Evolutionary conservation across 2,113 vertebrate species (phyloP), one percentile per base, ranked within the genome.

Genomic region (Charadrius vociferus): DNA sequence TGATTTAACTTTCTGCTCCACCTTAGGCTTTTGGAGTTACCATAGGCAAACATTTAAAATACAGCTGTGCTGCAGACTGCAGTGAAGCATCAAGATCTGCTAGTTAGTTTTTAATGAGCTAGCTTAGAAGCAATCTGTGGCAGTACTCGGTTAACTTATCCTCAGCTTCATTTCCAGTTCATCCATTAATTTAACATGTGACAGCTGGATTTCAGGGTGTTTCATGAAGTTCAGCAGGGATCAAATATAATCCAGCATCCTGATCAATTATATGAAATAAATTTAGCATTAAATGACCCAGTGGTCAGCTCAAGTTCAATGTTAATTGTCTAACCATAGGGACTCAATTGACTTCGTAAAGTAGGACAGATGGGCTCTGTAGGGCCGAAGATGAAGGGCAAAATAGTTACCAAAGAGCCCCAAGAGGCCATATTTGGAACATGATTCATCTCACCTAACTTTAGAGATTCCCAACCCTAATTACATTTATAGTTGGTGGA

Each of bases 231-330:
- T 96, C 95, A 93, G 34, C 49, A 62, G 20, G 49, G 95, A 97
- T 94, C 90, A 96, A 95, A 87, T 91, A 84, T 18, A 95, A 91
- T 53, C 74, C 62, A 90, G 78, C 81, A 66, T 73, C 70, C 84
- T 85, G 93, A 96, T 96, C 93, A 95, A 91, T 96, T 93, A 91
- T 53, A 90, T 16, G 81, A 91, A 97, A 97, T 93, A 96, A 93
- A 91, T 94, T 87, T 80, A 77, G 87, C 45, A 72, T 95, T 96
- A 90, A 96, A 90, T 88, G 87, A 95, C 81, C 81, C 36, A 18
- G 29, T 73, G 95, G 81, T 75, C 81, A 91, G 88, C 81, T 77
- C 74, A 43, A 95, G 93, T 75, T 91, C 73, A 74, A 82, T 90
- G 84, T 93, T 96, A 96, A 95, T 96, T 95, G 70, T 82, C 81